A percentile compares a stretch with the other conserved stretches of the same genome.
Conservation (phyloP, 92 coral and sea anemone species). For the Porites rus region DNA sequence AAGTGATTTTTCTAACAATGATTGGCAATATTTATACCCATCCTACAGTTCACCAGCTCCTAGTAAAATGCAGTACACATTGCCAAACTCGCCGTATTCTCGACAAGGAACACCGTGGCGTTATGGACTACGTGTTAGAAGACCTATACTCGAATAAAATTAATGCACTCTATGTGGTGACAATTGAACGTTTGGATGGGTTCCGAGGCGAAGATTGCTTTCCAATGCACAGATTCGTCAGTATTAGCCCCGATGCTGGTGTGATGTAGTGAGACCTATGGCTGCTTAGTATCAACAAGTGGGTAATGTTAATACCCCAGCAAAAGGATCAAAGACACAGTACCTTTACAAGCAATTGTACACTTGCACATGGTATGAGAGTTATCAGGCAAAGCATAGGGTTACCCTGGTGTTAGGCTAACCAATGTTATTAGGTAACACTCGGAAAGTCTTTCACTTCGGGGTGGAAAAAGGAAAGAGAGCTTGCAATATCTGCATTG, state of each 20-base stretch:
- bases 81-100: slow-evolving; percentile 41
- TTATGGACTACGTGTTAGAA: slow-evolving; percentile 60
- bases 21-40: slow-evolving; percentile 17
- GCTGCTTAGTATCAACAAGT: too few relatives aligned
- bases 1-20: slow-evolving; percentile 14
- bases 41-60: slow-evolving; percentile 17
- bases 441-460: too few relatives aligned
- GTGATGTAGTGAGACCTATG: too few relatives aligned
- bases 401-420: too few relatives aligned
- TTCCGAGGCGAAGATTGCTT: background rate
- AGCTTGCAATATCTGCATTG: too few relatives aligned
- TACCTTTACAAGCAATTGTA: too few relatives aligned
- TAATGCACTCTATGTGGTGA: background rate
- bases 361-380: too few relatives aligned
- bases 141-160: slow-evolving; percentile 15
- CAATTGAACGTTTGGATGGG: background rate
- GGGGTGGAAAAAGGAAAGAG: too few relatives aligned
- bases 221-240: background rate
- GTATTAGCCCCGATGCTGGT: background rate
- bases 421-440: too few relatives aligned
- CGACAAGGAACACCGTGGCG: slow-evolving; percentile 70
- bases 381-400: too few relatives aligned
- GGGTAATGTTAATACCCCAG: too few relatives aligned
- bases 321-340: too few relatives aligned
- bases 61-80: slow-evolving; percentile 9